Conservation (phyloP, 2,888 invertebrate species). For the Notodonta dromedarius region DNA sequence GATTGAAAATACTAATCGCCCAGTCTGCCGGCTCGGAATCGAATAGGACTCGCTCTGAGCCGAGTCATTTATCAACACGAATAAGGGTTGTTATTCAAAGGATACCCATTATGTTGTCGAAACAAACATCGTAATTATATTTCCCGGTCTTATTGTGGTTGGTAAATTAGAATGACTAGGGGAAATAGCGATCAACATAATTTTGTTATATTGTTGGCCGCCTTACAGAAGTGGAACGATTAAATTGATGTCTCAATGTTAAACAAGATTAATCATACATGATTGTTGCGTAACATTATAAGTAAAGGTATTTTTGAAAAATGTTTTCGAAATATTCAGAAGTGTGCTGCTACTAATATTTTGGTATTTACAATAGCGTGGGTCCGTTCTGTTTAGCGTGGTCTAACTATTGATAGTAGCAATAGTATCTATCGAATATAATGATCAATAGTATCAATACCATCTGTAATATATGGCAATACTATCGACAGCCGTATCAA, state of each 20-base stretch:
- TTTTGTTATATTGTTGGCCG: neutral
- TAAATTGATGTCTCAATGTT: neutral
- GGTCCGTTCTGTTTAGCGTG: too few species aligned
- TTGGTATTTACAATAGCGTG: too few species aligned
- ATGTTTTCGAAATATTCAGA: too few species aligned
- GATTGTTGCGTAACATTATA: too few species aligned
- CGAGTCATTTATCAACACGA: constrained; percentile 1
- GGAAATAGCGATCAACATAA: neutral
- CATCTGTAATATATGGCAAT: too few species aligned
- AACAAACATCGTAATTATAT: constrained; percentile 9
- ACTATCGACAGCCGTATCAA: too few species aligned
- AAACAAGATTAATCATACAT: too few species aligned
- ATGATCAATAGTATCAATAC: too few species aligned
- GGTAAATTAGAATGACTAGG: neutral
- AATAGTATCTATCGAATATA: too few species aligned
- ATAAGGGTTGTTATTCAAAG: neutral
- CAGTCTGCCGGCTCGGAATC: neutral
- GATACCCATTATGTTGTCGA: constrained; percentile 2
- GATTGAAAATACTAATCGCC: constrained; percentile 9
- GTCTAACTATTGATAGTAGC: too few species aligned
- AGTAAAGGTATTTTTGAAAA: too few species aligned
- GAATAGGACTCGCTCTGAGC: neutral
- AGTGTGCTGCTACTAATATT: too few species aligned
- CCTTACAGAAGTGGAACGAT: neutral
- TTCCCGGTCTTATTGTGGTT: constrained; percentile 2